phyloP scores from a whole-genome alignment of 1,140 invertebrate genomes.

The Capitella teleta region DNA sequence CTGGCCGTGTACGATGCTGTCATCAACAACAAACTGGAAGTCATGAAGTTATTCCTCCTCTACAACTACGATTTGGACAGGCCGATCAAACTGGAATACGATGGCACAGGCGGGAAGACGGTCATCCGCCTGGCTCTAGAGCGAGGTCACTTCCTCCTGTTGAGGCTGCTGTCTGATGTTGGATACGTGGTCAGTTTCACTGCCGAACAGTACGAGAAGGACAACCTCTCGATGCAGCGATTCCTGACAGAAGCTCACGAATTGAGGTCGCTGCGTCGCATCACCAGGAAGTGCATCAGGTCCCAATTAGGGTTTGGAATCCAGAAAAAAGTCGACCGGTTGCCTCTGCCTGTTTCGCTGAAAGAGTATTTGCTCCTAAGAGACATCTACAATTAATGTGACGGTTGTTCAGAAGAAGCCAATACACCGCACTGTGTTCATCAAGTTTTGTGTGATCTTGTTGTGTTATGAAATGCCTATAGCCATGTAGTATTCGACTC shows the following conservation, averaged over 20 bases:
- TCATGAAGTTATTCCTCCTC: slow-evolving; percentile 28
- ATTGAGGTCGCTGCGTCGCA: slow-evolving; percentile 9
- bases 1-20: slow-evolving; percentile 36
- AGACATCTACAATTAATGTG: too few relatives aligned
- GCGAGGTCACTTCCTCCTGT: slow-evolving; percentile 34
- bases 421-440: too few relatives aligned
- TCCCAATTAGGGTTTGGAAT: slow-evolving; percentile 11
- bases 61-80: slow-evolving; percentile 38
- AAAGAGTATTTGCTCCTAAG: slow-evolving; percentile 11
- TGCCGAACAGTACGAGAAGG: background rate
- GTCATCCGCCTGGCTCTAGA: slow-evolving; percentile 36
- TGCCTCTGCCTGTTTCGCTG: slow-evolving; percentile 7
- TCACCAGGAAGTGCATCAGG: slow-evolving; percentile 11
- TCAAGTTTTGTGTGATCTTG: too few relatives aligned
- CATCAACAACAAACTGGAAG: slow-evolving; percentile 34
- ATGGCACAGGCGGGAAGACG: slow-evolving; percentile 30
- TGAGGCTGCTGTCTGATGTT: slow-evolving; percentile 28
- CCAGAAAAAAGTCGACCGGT: background rate
- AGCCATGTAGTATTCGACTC: too few relatives aligned
- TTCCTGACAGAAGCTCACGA: slow-evolving; percentile 4
- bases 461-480: too few relatives aligned
- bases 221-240: background rate
- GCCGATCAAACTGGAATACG: slow-evolving; percentile 35
- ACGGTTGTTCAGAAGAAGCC: too few relatives aligned
- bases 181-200: slow-evolving; percentile 21